Conservation (phyloP, 2,888 invertebrate genomes). For the Escarpia spicata region DNA sequence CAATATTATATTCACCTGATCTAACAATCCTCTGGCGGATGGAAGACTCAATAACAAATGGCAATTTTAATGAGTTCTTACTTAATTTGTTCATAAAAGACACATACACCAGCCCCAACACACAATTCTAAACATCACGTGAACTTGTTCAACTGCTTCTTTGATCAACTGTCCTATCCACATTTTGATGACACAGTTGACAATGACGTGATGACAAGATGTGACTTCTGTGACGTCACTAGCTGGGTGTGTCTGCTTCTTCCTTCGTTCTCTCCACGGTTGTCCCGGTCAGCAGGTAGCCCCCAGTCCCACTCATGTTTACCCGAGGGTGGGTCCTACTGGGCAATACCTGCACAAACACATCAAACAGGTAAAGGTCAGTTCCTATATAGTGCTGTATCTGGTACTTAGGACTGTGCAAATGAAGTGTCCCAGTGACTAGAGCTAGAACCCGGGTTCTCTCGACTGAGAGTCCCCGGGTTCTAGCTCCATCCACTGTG, state of each 20-base stretch:
- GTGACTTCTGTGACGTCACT: not conserved
- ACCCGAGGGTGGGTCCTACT: slow-evolving; percentile 92
- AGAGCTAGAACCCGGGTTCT: too few species aligned
- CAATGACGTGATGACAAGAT: not conserved
- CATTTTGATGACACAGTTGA: not conserved
- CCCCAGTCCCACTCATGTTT: slow-evolving; percentile 87
- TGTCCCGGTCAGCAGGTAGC: slow-evolving; percentile 84
- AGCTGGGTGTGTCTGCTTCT: not conserved
- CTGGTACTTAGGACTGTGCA: too few species aligned
- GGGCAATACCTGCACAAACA: slow-evolving; percentile 63
- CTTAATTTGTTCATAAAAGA: not conserved
- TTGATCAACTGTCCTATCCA: not conserved
- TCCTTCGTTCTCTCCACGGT: slow-evolving; percentile 50
- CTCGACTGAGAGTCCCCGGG: too few species aligned
- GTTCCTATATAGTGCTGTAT: too few species aligned
- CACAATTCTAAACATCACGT: not conserved
- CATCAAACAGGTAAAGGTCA: too few species aligned
- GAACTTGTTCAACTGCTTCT: not conserved
- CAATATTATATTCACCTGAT: not conserved
- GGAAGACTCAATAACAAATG: not conserved
- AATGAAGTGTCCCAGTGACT: too few species aligned
- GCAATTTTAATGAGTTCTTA: not conserved
- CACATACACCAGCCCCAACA: not conserved
- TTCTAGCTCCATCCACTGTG: too few species aligned
- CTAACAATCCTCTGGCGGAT: not conserved